Evolutionary conservation across 2,113 vertebrate species (phyloP), one percentile per base, ranked within the genome.

Genomic region (Trogon surrucura): DNA sequence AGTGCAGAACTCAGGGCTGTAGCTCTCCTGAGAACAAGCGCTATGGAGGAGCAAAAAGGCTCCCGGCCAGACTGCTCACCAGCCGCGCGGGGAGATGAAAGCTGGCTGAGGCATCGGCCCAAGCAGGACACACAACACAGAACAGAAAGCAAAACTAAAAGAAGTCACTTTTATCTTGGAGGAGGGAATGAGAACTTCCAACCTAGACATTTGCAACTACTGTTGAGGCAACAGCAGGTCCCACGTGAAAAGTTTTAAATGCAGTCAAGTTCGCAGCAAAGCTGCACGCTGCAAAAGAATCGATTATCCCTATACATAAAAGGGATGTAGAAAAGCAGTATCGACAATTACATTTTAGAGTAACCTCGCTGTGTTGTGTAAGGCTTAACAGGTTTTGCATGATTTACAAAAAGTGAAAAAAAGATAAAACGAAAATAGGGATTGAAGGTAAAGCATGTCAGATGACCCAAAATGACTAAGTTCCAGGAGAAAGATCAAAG

Each of bases 331-430:
- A 50, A 73, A 78, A 67, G 20, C n/a, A 26, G 14, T 11, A 58
- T 53, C 11, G 60, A 7, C 50, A 69, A 5, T 14, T n/a, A 21
- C 54, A 64, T 30, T 32, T 73, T 38, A 48, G 45, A 54, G 23
- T 4, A 44, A 27, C n/a, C 29, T 57, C 36, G 38, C 65, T 69
- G 45, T 34, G n/a, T 45, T 64, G 45, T 0, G 0, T 48, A 47
- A 48, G 58, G 47, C 64, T 88, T 73, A 51, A 51, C 5, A 56
- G 27, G 11, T 41, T 80, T 47, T 85, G 29, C 47, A 34, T 6
- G 16, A 54, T 18, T 30, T 34, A 50, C 22, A 64, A 45, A 34
- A 44, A 26, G 26, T 45, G 9, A 72, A 45, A 75, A 51, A 57
- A 72, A 67, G 19, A 29, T 56, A 64, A 71, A 75, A 56, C 25